Percentiles rank a stretch among this genome's conserved stretches.
Conservation (phyloP, 2,888 invertebrate species). For the Stenodera caucasica region DNA sequence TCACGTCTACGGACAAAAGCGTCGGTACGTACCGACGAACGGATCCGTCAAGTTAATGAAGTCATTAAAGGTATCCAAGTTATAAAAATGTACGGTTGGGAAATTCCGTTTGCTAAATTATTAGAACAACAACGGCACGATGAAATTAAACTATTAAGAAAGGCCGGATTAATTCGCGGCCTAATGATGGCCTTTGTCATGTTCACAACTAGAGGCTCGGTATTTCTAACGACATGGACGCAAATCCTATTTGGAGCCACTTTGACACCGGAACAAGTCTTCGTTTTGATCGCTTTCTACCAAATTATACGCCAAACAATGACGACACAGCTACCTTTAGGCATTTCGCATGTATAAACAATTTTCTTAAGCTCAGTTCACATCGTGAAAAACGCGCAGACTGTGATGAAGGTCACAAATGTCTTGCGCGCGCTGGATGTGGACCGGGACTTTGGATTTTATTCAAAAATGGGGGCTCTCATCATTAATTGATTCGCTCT, state of each 20-base stretch:
- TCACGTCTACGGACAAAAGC: slow-evolving; percentile 61
- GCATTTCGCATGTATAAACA: slow-evolving; percentile 58
- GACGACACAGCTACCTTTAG: slow-evolving; percentile 65
- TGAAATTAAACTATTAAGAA: slow-evolving; percentile 62
- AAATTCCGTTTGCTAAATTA: slow-evolving; percentile 76
- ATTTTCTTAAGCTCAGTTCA: too few relatives aligned
- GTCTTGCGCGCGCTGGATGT: too few relatives aligned
- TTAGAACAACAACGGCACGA: slow-evolving; percentile 62
- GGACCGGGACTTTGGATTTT: too few relatives aligned
- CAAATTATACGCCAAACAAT: slow-evolving; percentile 65
- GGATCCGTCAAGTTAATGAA: slow-evolving; percentile 86
- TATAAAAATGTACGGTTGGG: slow-evolving; percentile 96
- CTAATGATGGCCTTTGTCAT: slow-evolving; percentile 70
- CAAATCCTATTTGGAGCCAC: slow-evolving; percentile 58
- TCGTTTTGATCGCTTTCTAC: slow-evolving; percentile 64
- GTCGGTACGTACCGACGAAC: slow-evolving; percentile 77
- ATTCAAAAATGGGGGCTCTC: too few relatives aligned
- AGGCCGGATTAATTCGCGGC: slow-evolving; percentile 66
- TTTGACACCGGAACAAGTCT: slow-evolving; percentile 55
- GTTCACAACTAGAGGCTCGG: slow-evolving; percentile 71
- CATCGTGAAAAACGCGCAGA: too few relatives aligned
- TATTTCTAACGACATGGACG: slow-evolving; percentile 67
- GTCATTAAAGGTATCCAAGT: slow-evolving; percentile 86
- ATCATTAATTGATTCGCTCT: too few relatives aligned
- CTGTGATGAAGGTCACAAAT: too few relatives aligned